Conservation (phyloP, 2,113 vertebrate species). For the Silurus glanis region DNA sequence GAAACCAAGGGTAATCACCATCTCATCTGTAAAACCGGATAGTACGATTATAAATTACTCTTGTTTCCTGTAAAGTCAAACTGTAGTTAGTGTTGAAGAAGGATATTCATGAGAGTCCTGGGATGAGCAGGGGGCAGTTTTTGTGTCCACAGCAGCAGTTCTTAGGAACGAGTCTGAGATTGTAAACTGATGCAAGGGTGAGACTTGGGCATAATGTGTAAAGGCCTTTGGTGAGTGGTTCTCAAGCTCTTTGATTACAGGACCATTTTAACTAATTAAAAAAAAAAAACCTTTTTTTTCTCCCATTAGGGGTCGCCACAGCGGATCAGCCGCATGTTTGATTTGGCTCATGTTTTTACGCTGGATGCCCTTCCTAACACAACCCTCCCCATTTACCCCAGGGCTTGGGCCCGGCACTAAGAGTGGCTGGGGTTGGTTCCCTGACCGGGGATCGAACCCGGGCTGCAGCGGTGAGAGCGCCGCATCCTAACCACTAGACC, state of each 20-base stretch:
- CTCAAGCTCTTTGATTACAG: background rate
- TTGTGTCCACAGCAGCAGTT: background rate
- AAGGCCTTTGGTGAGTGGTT: background rate
- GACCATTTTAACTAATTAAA: background rate
- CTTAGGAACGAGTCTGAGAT: background rate
- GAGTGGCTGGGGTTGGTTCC: no score
- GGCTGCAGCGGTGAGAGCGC: no score
- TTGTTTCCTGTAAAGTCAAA: background rate
- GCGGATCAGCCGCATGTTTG: no score
- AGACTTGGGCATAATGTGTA: background rate
- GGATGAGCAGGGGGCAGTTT: background rate
- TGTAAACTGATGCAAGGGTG: background rate
- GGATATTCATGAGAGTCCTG: background rate
- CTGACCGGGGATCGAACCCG: no score
- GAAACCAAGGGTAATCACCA: background rate
- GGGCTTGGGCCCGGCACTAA: no score
- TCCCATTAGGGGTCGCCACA: no score
- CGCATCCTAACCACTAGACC: no score
- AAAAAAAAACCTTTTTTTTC: background rate
- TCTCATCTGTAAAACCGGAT: background rate
- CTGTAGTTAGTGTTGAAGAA: background rate
- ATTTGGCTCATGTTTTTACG: no score
- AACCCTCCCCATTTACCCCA: no score
- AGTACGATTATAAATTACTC: no score
- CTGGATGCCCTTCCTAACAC: no score